Conservation (phyloP, 1,140 invertebrate species). For the Choristoneura fumiferana region DNA sequence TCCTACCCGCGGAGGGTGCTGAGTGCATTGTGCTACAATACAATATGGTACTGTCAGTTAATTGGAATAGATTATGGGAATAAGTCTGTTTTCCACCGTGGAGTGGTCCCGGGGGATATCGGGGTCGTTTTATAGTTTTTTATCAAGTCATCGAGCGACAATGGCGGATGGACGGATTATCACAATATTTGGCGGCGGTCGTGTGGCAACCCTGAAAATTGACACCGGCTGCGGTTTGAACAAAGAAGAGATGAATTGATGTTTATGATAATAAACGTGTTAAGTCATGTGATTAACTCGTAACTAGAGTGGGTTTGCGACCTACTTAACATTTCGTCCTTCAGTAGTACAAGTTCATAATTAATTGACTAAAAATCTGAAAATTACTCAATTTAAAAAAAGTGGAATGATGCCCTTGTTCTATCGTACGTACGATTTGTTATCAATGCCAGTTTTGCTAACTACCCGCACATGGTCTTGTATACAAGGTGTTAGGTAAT, state of each 20-base stretch:
- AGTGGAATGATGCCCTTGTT: too few relatives aligned
- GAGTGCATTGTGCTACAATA: slow-evolving; percentile 75
- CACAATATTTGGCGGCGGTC: slow-evolving; percentile 71
- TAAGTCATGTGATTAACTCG: slow-evolving; percentile 33
- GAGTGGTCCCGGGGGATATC: slow-evolving; percentile 61
- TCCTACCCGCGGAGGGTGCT: slow-evolving; percentile 42
- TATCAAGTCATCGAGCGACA: slow-evolving; percentile 75
- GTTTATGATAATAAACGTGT: slow-evolving; percentile 20
- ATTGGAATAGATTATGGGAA: slow-evolving; percentile 78
- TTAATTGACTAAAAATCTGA: too few relatives aligned
- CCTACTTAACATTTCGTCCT: too few relatives aligned
- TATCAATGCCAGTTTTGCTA: too few relatives aligned
- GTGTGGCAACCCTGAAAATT: slow-evolving; percentile 53
- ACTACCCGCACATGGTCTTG: too few relatives aligned
- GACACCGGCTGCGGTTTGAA: slow-evolving; percentile 40
- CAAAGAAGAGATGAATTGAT: slow-evolving; percentile 27
- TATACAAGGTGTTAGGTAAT: too few relatives aligned
- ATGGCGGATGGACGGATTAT: slow-evolving; percentile 61
- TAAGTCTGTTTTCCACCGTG: slow-evolving; percentile 44
- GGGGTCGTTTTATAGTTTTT: slow-evolving; percentile 59
- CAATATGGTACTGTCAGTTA: slow-evolving; percentile 77
- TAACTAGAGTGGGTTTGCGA: neutral
- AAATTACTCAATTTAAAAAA: too few relatives aligned
- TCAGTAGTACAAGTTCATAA: too few relatives aligned
- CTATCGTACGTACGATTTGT: too few relatives aligned